Base-by-base conservation (phyloP, 2,888 invertebrate species). In the Himalopsyche anomala region DNA sequence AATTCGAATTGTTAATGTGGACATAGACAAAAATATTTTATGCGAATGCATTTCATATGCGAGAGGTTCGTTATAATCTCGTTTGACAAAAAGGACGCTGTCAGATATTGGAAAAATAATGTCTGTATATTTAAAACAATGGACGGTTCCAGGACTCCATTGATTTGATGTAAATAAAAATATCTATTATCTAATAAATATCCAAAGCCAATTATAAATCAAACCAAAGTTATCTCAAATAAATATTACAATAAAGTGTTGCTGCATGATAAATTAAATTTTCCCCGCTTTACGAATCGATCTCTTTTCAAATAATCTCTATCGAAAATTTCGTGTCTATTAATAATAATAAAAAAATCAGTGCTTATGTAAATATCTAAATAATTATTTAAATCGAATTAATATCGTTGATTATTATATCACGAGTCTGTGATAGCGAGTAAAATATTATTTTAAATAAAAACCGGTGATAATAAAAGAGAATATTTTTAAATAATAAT, bases 61-160 rank as follows among this genome's bases (percentile, higher is more conserved):
- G 74, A 74, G 36, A 15, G 74, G 74, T 74, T 74, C 38, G 74
- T 74, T 36, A 74, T 74, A 81, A 86, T 80, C 74, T 85, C 86
- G 17, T 88, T 87, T 84, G 86, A 86, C 86, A 86, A 87, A 80
- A 87, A 86, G 81, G 88, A 88, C 87, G 87, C 87, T 36, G 84
- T 84, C 51, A 85, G 87, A 83, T 87, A 81, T 81, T 42, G 12
- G 19, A 28, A 56, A 15, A 5, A 79, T n/a, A 54, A 54, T 54
- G 56, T 36, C 40, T 19, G 54, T 12, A 4, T 54, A 81, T 81
- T 81, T 51, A 45, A 51, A 81, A 81, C 45, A 81, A 45, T 81
- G 28, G 54, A 81, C 54, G 6, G 28, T 81, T 81, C 28, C 38
- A 51, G 38, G 54, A 82, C 74, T 9, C 74, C 74, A 74, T 74